Percentiles rank a stretch among this genome's conserved stretches.
Evolutionary conservation across 2,888 invertebrate species (phyloP).

Genomic region (Spialia ferax): DNA sequence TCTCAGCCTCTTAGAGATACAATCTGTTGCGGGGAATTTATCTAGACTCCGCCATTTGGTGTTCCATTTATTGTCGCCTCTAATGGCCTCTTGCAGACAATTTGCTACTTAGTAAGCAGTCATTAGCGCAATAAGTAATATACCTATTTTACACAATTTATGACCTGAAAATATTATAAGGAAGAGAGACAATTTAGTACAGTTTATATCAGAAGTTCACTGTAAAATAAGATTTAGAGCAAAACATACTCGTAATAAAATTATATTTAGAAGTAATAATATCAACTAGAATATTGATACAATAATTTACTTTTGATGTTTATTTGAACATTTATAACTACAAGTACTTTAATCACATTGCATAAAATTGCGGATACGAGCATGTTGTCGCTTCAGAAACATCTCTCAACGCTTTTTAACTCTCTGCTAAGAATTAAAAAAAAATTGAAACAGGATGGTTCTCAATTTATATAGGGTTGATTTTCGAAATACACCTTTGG

Average conservation of each 20-base stretch:
- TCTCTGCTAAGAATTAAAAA: too few species aligned
- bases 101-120: slow-evolving; percentile 15
- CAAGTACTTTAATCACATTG: not conserved
- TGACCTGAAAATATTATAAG: slow-evolving; percentile 2
- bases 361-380: slow-evolving; percentile 25
- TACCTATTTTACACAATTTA: slow-evolving; percentile 13
- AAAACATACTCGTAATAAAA: not conserved
- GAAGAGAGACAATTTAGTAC: not conserved
- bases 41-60: slow-evolving; percentile 18
- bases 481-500: not conserved
- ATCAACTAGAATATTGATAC: not conserved
- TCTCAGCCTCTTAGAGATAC: slow-evolving; percentile 30
- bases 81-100: slow-evolving; percentile 10
- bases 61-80: slow-evolving; percentile 13
- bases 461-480: too few species aligned
- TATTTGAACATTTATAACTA: slow-evolving; percentile 14
- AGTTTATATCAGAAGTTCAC: not conserved
- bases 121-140: slow-evolving; percentile 15
- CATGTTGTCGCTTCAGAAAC: too few species aligned
- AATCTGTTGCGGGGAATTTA: slow-evolving; percentile 28
- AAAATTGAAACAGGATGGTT: too few species aligned
- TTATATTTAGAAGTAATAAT: not conserved
- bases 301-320: slow-evolving; percentile 11
- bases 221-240: not conserved
- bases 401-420: too few species aligned